Evolutionary conservation across 1,140 invertebrate species (phyloP), one percentile per base, ranked within the genome.

Genomic region (Ooceraea biroi): DNA sequence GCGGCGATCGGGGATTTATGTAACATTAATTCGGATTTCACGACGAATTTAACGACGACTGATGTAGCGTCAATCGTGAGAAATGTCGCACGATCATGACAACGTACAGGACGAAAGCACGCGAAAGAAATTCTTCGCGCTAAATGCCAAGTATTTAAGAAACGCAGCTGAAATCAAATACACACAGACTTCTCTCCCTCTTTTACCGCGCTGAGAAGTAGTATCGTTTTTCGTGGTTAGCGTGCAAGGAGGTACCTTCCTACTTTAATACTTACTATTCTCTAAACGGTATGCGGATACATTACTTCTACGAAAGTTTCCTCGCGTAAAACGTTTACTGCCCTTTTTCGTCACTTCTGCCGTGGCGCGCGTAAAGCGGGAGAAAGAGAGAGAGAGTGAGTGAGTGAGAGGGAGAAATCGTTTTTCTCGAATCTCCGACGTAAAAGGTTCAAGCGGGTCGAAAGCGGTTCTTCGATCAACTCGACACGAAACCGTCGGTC

Each of bases 161-260:
- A 78, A 69, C 14, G 19, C 50, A 80, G 27, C 65, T 57, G 76
- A 80, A 71, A 80, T 80, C 65, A 57, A 69, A 71, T 69, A 80
- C 65, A 80, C 65, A 71, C 65, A 4, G 76, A 80, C 52, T 80
- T 80, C 57, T 76, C 73, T 80, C 57, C 63, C 73, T 44, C 58
- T 50, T 69, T 74, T 44, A 41, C 66, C 55, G 19, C 55, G 58
- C 74, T 61, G 61, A 36, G 36, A 50, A 82, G 69, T 63, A 82
- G 69, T 63, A 72, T 74, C 78, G 78, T 83, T 83, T 83, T 77
- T 83, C 60, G 72, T 61, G 46, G 86, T 69, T 88, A 84, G 86
- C 86, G 86, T 88, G 86, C 86, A 84, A 84, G 14, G 74, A 78
- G 85, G 83, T 88, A 88, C 85, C 84, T 87, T 84, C 60, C 68